Conservation (phyloP, 2,113 vertebrate species). For the Serinus canaria region DNA sequence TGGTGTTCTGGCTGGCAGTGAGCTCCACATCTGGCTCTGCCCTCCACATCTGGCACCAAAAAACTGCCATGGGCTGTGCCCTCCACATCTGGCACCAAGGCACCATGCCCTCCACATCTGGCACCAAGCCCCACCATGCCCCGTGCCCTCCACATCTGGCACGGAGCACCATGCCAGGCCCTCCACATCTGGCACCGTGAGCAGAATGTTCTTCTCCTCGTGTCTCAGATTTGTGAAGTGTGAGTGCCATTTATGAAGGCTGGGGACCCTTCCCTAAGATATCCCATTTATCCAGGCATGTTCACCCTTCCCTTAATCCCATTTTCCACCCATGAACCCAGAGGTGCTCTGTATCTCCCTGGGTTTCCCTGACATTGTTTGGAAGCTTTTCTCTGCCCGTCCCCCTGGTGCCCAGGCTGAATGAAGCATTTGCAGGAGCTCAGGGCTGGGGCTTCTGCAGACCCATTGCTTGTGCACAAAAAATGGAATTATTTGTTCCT, state of each 20-base stretch:
- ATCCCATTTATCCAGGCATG: background rate
- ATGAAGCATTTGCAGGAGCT: background rate
- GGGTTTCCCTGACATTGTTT: background rate
- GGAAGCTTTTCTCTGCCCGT: background rate
- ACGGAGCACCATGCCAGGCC: too few relatives aligned
- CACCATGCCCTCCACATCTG: background rate
- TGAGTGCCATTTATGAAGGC: background rate
- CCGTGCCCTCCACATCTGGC: background rate
- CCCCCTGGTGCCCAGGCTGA: background rate
- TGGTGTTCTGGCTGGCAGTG: fast-evolving
- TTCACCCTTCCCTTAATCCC: background rate
- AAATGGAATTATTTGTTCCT: background rate
- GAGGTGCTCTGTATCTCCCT: background rate
- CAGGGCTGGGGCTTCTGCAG: background rate
- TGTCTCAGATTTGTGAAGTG: background rate
- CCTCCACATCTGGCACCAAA: background rate
- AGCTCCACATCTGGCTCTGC: background rate
- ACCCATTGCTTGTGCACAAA: background rate
- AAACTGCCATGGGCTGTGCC: too few relatives aligned
- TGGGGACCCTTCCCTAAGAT: background rate
- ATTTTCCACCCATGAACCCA: fast-evolving
- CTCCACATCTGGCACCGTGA: background rate
- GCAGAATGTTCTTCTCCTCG: fast-evolving
- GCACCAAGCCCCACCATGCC: fast-evolving
- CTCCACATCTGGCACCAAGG: background rate